A percentile compares a stretch with the other conserved stretches of the same genome.
Conservation (phyloP, 64 coral and sea anemone genomes). For the Pocillopora damicornis region DNA sequence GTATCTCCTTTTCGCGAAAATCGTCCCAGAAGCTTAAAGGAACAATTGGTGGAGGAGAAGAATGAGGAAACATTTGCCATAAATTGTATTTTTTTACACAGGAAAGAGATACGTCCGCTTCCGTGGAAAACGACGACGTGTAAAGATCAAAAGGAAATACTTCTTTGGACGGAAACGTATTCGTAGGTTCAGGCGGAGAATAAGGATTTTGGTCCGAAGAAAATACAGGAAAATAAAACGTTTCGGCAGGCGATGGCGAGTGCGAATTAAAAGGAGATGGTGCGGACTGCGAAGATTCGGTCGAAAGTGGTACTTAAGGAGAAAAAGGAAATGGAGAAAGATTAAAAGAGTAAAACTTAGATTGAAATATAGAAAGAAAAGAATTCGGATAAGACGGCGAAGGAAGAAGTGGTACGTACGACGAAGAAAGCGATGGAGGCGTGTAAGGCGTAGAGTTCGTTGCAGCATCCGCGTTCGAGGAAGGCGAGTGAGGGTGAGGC, state of each 20-base stretch:
- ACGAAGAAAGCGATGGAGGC: not conserved
- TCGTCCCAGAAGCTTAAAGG: not conserved
- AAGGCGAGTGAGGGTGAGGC: not conserved
- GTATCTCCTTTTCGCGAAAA: too few relatives aligned
- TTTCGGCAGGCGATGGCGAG: not conserved
- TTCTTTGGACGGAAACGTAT: not conserved
- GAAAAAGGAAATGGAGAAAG: not conserved
- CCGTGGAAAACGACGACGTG: not conserved
- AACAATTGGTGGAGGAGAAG: not conserved
- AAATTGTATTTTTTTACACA: not conserved
- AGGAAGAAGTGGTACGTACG: not conserved
- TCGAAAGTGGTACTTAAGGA: slow-evolving; percentile 1
- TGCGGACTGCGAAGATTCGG: not conserved
- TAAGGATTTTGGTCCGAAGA: not conserved
- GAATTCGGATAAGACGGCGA: not conserved
- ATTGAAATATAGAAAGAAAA: not conserved
- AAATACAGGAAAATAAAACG: not conserved
- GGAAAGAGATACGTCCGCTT: not conserved
- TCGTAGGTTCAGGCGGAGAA: not conserved
- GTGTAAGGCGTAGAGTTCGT: not conserved
- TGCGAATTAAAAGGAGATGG: not conserved
- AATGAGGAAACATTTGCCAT: too few relatives aligned
- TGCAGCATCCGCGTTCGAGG: slow-evolving; percentile 6
- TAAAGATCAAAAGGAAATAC: slow-evolving; percentile 4
- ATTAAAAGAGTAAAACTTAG: not conserved